Conservation (phyloP, 53 echinoderm and acorn worm genomes). For the Henricia sp. region DNA sequence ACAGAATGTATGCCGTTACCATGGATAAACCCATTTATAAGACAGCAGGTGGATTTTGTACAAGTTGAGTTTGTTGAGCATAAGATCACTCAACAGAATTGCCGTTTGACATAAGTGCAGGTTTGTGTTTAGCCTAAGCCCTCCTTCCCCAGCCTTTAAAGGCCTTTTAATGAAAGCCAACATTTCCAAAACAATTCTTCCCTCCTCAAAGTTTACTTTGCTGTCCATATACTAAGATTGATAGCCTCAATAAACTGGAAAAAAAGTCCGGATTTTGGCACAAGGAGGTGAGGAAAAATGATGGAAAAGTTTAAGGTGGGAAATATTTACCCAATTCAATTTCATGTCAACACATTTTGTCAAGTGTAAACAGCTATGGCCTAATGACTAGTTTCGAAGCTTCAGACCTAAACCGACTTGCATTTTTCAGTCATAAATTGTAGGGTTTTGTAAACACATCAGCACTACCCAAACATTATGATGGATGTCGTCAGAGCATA, state of each 20-base stretch:
- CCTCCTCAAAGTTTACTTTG: constrained; percentile 15
- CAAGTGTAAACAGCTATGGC: constrained; percentile 37
- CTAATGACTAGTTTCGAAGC: constrained; percentile 49
- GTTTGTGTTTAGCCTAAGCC: constrained; percentile 34
- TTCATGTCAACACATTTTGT: constrained; percentile 33
- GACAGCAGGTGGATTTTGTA: constrained; percentile 43
- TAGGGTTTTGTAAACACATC: constrained; percentile 36
- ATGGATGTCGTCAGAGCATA: constrained; percentile 26
- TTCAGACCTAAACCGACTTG: neutral
- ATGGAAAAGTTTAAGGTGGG: neutral
- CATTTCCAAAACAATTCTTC: constrained; percentile 25
- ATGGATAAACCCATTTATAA: no score
- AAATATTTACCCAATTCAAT: constrained; percentile 48
- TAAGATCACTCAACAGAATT: constrained; percentile 35
- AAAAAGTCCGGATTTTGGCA: neutral
- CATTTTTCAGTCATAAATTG: constrained; percentile 22
- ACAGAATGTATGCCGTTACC: no score
- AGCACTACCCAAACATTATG: constrained; percentile 40
- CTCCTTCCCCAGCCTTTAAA: neutral
- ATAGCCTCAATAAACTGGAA: constrained; percentile 25
- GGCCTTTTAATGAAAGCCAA: constrained; percentile 7
- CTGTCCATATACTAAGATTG: constrained; percentile 34
- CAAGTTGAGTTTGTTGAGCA: constrained; percentile 33
- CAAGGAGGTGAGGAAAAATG: neutral
- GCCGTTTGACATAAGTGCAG: neutral